Evolutionary conservation across 2,797 vertebrate genomes (phyloP).

Genomic region (Dermochelys coriacea): DNA sequence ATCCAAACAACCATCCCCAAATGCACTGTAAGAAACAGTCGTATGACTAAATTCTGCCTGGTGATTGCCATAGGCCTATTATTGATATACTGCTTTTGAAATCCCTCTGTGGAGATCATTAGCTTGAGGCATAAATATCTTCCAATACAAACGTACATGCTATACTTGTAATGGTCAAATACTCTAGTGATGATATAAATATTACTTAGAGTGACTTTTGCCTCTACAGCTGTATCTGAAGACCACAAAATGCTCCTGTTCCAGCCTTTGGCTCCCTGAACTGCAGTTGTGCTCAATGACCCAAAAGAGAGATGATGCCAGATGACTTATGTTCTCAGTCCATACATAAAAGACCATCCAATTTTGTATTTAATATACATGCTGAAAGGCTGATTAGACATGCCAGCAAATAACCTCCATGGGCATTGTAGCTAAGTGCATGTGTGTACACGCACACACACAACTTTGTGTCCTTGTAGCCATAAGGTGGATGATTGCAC

Average conservation of each 20-base stretch:
- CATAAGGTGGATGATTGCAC: not conserved
- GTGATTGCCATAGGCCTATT: not conserved
- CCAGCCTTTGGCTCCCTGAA: not conserved
- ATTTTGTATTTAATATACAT: not conserved
- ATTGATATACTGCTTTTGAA: not conserved
- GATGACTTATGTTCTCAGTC: not conserved
- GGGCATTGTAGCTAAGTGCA: not conserved
- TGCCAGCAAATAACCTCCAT: not conserved
- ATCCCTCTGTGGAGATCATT: not conserved
- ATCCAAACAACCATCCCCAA: not conserved
- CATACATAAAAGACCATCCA: not conserved
- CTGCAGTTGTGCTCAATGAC: not conserved
- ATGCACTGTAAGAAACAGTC: accelerated
- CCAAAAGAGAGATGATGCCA: not conserved
- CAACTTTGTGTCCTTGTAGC: accelerated
- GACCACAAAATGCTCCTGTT: not conserved
- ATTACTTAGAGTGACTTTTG: not conserved
- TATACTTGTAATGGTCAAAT: not conserved
- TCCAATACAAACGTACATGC: not conserved
- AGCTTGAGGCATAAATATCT: not conserved
- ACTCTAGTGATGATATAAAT: not conserved
- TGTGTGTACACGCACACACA: not conserved
- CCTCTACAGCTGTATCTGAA: not conserved
- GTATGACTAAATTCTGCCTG: not conserved
- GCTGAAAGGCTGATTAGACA: not conserved